Percentiles rank a stretch among this genome's conserved stretches.
These are phyloP conservation scores for Copidosoma floridanum DNA, from an alignment of 1,140 invertebrate species.

Conservation along the genomic window DNA sequence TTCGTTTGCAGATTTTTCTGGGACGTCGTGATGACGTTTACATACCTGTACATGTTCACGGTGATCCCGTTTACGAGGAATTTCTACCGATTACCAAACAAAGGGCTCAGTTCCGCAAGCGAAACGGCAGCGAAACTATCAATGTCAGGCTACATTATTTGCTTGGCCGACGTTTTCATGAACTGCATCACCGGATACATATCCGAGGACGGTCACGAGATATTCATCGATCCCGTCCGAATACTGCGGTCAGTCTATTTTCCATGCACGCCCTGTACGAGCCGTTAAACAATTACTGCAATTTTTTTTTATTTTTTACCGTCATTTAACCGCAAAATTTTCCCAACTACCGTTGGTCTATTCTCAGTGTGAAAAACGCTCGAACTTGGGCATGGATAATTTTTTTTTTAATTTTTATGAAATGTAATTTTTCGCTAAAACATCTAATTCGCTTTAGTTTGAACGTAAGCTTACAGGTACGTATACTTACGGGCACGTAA, in stretches of 20 bases:
- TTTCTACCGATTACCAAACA: constrained; percentile 36
- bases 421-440: too few relatives aligned
- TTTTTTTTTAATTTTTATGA: too few relatives aligned
- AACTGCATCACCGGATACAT: constrained; percentile 43
- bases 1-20: constrained; percentile 36
- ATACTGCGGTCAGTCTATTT: constrained; percentile 37
- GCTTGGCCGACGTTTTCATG: constrained; percentile 38
- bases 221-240: constrained; percentile 35
- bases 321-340: too few relatives aligned
- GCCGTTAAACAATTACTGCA: too few relatives aligned
- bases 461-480: too few relatives aligned
- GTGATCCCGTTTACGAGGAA: constrained; percentile 34
- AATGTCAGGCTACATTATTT: constrained; percentile 31
- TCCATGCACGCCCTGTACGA: too few relatives aligned
- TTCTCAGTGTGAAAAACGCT: too few relatives aligned
- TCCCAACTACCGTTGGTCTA: too few relatives aligned
- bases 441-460: too few relatives aligned
- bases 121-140: constrained; percentile 22
- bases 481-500: too few relatives aligned
- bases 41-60: constrained; percentile 38
- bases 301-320: too few relatives aligned
- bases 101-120: not conserved
- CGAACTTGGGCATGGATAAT: too few relatives aligned
- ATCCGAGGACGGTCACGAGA: constrained; percentile 32
- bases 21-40: constrained; percentile 42